Conservation (phyloP, 1,140 invertebrate species). For the Solen grandis region DNA sequence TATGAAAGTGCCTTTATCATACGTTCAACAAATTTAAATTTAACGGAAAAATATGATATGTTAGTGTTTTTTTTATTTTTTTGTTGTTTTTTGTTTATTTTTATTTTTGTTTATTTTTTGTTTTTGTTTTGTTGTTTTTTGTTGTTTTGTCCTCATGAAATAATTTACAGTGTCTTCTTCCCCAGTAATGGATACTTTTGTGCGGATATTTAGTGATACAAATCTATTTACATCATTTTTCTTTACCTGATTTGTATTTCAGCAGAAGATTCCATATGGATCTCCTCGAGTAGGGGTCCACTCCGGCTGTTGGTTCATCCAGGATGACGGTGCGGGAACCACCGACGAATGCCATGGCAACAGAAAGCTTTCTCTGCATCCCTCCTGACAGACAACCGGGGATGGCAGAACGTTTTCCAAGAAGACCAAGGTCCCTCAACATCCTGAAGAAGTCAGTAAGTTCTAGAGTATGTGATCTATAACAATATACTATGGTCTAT, state of each 20-base stretch:
- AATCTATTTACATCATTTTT: no score
- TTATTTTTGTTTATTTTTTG: no score
- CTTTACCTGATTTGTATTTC: conserved; percentile 82
- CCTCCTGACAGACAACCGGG: conserved; percentile 77
- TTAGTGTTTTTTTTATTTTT: no score
- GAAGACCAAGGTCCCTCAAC: conserved; percentile 21
- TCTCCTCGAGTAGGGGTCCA: conserved; percentile 83
- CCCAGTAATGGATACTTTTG: no score
- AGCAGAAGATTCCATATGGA: conserved; percentile 83
- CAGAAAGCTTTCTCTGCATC: conserved; percentile 84
- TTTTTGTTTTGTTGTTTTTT: no score
- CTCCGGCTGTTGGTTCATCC: conserved; percentile 84
- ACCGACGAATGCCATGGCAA: conserved; percentile 84
- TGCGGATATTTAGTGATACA: no score
- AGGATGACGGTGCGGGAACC: conserved; percentile 81
- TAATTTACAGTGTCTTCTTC: no score
- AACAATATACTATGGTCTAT: background rate
- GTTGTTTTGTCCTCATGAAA: no score
- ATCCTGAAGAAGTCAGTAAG: conserved; percentile 25
- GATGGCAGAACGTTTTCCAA: background rate
- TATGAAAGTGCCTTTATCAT: no score
- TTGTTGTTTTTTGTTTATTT: no score
- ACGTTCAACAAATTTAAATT: no score
- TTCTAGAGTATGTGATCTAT: background rate
- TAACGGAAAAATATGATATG: no score